Evolutionary conservation across 2,113 vertebrate species (phyloP).

Genomic region (Chaetodon auriga): DNA sequence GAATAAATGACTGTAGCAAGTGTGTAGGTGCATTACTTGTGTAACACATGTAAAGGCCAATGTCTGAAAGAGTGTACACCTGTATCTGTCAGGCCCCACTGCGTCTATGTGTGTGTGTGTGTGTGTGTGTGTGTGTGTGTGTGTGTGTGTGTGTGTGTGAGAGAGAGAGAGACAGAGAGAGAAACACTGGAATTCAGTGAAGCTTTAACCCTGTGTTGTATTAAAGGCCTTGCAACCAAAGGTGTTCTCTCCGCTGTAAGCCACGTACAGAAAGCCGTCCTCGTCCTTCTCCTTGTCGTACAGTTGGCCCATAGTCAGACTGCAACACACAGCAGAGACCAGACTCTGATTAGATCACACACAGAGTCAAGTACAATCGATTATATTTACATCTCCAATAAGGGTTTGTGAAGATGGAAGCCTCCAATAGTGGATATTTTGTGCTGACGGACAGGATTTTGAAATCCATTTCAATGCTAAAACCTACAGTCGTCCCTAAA

Average conservation of each 20-base stretch:
- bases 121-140: constrained; percentile 9
- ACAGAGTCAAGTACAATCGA: background rate
- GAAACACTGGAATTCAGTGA: background rate
- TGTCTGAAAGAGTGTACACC: constrained; percentile 34
- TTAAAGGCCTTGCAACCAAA: constrained; percentile 88
- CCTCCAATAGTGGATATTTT: background rate
- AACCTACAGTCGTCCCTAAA: background rate
- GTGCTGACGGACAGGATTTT: background rate
- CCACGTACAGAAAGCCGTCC: constrained; percentile 98
- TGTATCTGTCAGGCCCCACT: constrained; percentile 17
- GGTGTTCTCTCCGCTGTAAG: constrained; percentile 98
- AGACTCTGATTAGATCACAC: constrained; percentile 7
- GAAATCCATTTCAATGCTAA: background rate
- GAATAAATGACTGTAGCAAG: constrained; percentile 23
- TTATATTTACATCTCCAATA: background rate
- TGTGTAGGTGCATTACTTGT: constrained; percentile 22
- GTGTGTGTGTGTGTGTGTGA: background rate
- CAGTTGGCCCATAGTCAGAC: constrained; percentile 98
- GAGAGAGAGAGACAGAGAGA: background rate
- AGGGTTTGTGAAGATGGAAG: background rate
- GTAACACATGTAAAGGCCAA: constrained; percentile 30
- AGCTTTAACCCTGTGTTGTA: constrained; percentile 61
- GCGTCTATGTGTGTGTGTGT: constrained; percentile 11
- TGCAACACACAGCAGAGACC: constrained; percentile 74
- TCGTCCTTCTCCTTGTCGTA: constrained; percentile 98